Conservation (phyloP, 2,113 vertebrate species). For the Solea solea region DNA sequence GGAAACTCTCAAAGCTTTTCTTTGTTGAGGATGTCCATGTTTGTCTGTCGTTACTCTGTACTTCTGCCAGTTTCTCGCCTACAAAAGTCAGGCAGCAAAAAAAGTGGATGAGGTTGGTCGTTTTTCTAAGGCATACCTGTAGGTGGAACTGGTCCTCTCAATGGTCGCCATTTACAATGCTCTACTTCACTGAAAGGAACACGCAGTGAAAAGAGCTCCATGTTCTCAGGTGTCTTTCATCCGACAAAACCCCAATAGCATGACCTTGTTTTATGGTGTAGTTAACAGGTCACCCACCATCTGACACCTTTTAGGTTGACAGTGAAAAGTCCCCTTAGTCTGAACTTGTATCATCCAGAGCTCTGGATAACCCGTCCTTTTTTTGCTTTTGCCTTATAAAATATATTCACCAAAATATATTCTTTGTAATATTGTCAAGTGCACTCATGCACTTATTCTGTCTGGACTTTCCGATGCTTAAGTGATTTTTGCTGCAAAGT, state of each 20-base stretch:
- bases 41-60: slow-evolving; percentile 12
- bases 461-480: slow-evolving; percentile 50
- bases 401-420: slow-evolving; percentile 5
- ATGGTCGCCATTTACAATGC: not conserved
- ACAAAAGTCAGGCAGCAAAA: slow-evolving; percentile 1
- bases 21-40: slow-evolving; percentile 8
- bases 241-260: slow-evolving; percentile 51
- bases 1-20: slow-evolving; percentile 38
- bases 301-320: slow-evolving; percentile 69
- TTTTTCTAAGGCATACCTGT: too few relatives aligned
- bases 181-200: slow-evolving; percentile 29
- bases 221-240: slow-evolving; percentile 43
- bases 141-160: too few relatives aligned
- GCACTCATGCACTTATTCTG: slow-evolving; percentile 29
- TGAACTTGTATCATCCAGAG: slow-evolving; percentile 14
- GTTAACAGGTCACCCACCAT: slow-evolving; percentile 66
- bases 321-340: not conserved
- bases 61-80: slow-evolving; percentile 5
- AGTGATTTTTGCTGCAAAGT: slow-evolving; percentile 64
- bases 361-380: not conserved
- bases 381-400: not conserved
- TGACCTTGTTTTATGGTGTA: slow-evolving; percentile 41
- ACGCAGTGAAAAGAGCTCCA: slow-evolving; percentile 17
- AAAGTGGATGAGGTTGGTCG: too few relatives aligned
- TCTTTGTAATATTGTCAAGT: slow-evolving; percentile 50